Percentiles rank a stretch among this genome's conserved stretches.
phyloP scores from a whole-genome alignment of 2,113 vertebrate genomes.

The Bos javanicus region DNA sequence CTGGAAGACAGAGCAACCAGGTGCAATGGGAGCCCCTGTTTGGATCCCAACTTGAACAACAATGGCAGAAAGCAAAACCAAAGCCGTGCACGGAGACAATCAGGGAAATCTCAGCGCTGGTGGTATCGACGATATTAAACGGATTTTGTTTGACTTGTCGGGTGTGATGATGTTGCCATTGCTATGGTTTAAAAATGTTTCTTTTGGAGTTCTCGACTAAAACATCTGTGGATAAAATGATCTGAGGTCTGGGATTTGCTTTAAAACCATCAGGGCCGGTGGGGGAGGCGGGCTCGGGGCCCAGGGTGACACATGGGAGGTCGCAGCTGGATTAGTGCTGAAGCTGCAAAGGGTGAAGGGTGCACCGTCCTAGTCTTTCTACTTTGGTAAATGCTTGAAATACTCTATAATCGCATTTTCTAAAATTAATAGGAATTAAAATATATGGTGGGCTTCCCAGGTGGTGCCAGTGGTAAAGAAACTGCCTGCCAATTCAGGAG shows the following conservation, averaged over 20 bases:
- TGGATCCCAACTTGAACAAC: background rate
- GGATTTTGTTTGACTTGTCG: background rate
- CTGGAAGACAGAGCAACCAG: background rate
- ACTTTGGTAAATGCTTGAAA: no score
- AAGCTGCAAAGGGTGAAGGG: background rate
- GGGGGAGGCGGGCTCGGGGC: accelerated
- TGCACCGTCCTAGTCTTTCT: background rate
- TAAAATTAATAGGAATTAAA: background rate
- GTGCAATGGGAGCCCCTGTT: accelerated
- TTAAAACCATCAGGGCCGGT: background rate
- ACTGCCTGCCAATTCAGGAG: background rate
- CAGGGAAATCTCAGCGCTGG: accelerated
- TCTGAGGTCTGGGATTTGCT: background rate
- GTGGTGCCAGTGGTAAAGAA: background rate
- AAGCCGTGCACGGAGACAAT: accelerated
- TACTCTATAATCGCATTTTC: background rate
- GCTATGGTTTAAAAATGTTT: background rate
- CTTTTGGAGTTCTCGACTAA: background rate
- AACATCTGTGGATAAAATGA: background rate
- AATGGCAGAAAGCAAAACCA: background rate
- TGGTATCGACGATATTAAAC: accelerated
- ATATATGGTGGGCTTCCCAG: background rate
- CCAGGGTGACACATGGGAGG: background rate
- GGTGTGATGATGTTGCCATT: background rate
- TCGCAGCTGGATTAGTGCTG: background rate